A percentile compares a stretch with the other conserved stretches of the same genome.
Evolutionary conservation across 2,113 vertebrate genomes (phyloP).

Genomic region (Calyptomena viridis): DNA sequence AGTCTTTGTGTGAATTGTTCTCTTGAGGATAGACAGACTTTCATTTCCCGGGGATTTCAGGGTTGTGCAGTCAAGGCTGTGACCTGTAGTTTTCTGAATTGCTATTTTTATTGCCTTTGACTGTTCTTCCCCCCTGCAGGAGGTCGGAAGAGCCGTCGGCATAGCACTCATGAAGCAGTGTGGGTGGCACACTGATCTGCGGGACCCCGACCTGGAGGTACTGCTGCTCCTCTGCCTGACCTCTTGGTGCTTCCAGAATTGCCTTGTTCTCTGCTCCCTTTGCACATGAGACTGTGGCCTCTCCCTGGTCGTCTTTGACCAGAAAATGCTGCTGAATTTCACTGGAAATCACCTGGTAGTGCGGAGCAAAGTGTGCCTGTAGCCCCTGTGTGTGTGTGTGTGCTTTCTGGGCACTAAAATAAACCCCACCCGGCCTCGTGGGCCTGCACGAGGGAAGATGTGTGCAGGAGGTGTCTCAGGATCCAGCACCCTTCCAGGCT

Average conservation of each 20-base stretch:
- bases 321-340: neutral
- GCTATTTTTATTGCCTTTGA: neutral
- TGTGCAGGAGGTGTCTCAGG: fast-evolving
- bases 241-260: neutral
- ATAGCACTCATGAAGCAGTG: conserved; percentile 75
- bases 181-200: conserved; percentile 85
- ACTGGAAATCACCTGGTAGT: neutral
- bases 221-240: neutral
- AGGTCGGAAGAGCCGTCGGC: conserved; percentile 82
- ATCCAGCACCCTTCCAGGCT: neutral
- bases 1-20: neutral
- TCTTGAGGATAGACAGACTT: neutral
- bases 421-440: fast-evolving
- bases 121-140: conserved; percentile 66
- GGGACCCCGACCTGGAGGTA: conserved; percentile 87
- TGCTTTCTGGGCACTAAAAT: neutral
- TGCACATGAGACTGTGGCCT: fast-evolving
- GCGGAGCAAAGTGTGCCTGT: neutral
- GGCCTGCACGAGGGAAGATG: neutral
- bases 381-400: too few relatives aligned
- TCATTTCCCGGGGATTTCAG: neutral
- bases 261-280: neutral
- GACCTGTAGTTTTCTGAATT: neutral
- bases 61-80: neutral
- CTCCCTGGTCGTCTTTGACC: neutral